Evolutionary conservation across 2,113 vertebrate species (phyloP).

Genomic region (Synodontis membranacea): DNA sequence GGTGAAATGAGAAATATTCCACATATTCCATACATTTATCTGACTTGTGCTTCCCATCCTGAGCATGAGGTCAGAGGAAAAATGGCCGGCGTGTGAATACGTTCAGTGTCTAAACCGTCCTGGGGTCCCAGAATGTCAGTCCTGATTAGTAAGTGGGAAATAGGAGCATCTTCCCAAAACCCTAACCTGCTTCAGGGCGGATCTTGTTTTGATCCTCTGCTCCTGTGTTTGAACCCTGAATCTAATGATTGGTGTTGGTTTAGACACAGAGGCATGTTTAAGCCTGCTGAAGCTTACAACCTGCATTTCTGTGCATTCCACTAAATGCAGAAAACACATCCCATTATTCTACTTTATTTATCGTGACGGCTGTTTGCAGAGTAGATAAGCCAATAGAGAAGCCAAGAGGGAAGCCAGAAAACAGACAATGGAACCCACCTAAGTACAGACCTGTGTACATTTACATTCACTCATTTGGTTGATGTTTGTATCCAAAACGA

Average conservation of each 20-base stretch:
- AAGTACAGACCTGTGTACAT: background rate
- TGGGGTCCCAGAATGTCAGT: background rate
- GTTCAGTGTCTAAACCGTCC: background rate
- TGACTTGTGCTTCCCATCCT: no score
- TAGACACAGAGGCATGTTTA: background rate
- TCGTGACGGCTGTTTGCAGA: background rate
- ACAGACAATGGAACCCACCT: background rate
- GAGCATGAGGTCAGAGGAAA: no score
- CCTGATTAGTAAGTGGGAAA: background rate
- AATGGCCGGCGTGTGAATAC: no score
- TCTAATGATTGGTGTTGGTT: background rate
- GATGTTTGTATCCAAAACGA: background rate
- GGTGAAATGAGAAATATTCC: no score
- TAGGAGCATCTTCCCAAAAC: background rate
- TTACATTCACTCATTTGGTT: background rate
- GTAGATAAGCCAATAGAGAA: no score
- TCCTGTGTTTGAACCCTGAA: background rate
- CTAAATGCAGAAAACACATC: background rate
- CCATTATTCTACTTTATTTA: background rate
- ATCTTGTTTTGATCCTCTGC: slow-evolving; percentile 19
- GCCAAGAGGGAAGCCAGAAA: background rate
- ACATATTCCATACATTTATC: no score
- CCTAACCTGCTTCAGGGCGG: background rate
- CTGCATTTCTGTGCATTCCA: background rate
- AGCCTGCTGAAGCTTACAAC: background rate